Evolutionary conservation across 37 sponge, comb jelly and placozoan species (phyloP), one percentile per base, ranked within the genome.

Genomic region (Halisarca cf. caerulea): DNA sequence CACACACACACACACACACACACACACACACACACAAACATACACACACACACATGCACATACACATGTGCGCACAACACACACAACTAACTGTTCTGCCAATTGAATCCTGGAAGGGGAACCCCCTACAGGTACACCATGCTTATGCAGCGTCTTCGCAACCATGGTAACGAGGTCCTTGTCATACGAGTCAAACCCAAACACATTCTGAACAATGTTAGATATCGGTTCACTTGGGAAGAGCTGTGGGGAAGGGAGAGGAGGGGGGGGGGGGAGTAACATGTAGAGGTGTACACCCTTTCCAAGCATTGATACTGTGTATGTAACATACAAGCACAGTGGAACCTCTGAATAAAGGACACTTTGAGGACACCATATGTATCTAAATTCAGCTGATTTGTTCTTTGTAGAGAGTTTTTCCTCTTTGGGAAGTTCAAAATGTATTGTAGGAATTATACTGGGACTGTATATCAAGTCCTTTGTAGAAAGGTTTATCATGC

Each of bases 71-170:
- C n/a, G n/a, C n/a, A n/a, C n/a, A n/a, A n/a, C n/a, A n/a, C n/a
- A n/a, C n/a, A 55, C 11, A 20, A 55, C 90, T 88, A 83, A 90
- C 85, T 86, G 51, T 59, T 71, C 61, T 35, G 94, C 86, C 17
- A 94, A 84, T 58, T 59, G 57, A 27, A 93, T 79, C 37, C 59
- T 79, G 24, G 38, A 72, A 0, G 82, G 83, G 38, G 88, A 87
- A 41, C 93, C 96, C 20, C 97, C 97, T 47, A 87, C 80, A 20
- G 97, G 97, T 64, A 96, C 93, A 47, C 94, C 97, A 80, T 93
- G 94, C 45, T 91, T 96, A 73, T 93, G 97, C 36, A 96, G 88
- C 11, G 84, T 85, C 55, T 74, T 83, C 38, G 93, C 66, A 15
- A 96, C 82, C 61, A 87, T 43, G 4, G 89, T 69, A 82, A 85